phyloP scores from a whole-genome alignment of 2,113 vertebrate species.

The Puma concolor region DNA sequence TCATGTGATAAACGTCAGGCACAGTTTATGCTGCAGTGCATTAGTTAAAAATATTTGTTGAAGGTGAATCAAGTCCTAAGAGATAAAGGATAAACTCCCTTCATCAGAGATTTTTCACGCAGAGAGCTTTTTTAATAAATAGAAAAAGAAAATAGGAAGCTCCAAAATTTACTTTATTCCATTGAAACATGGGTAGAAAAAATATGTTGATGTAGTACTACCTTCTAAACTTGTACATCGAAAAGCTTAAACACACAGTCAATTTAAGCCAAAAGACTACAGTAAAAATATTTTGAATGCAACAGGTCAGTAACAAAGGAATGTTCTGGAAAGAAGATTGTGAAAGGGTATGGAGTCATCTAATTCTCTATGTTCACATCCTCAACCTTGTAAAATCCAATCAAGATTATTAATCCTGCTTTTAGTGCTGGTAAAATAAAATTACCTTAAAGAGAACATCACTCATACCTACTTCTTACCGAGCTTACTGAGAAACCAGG shows the following conservation, averaged over 20 bases:
- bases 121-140: slow-evolving; percentile 39
- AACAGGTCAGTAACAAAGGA: background rate
- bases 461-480: background rate
- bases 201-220: background rate
- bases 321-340: background rate
- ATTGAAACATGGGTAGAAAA: background rate
- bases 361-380: background rate
- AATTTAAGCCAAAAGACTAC: background rate
- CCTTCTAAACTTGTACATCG: background rate
- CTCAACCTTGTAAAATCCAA: background rate
- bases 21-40: background rate
- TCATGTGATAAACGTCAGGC: background rate
- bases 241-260: background rate
- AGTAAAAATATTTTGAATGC: background rate
- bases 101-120: background rate
- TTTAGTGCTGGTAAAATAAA: background rate
- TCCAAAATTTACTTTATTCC: slow-evolving; percentile 20
- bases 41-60: slow-evolving; percentile 16
- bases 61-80: background rate
- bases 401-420: background rate
- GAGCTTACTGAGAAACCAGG: background rate
- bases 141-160: slow-evolving; percentile 6
- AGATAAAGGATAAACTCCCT: background rate
- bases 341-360: background rate
- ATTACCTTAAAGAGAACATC: background rate